Evolutionary conservation across 2,113 vertebrate species (phyloP).

Genomic region (Leucosticte australis): DNA sequence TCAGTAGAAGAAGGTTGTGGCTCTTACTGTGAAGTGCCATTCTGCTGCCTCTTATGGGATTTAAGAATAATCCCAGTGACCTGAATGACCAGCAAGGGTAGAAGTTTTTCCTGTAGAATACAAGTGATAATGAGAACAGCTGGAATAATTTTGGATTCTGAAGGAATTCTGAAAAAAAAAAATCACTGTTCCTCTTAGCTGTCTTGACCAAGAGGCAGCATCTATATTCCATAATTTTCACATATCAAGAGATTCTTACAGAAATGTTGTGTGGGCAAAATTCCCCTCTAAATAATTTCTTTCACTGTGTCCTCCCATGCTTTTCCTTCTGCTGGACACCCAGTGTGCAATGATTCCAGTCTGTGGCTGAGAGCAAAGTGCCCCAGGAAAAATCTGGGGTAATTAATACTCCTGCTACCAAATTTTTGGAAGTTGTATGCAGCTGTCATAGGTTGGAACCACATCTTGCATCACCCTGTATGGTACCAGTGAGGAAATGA

Average conservation of each 20-base stretch:
- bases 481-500: neutral
- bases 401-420: neutral
- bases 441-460: neutral
- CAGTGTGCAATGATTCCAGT: accelerated
- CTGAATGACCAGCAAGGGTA: neutral
- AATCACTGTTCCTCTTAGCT: neutral
- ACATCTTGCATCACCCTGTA: neutral
- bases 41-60: neutral
- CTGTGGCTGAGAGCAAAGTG: neutral
- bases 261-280: neutral
- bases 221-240: neutral
- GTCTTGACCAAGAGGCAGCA: neutral
- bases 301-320: neutral
- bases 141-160: neutral
- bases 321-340: neutral
- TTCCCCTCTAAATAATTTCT: neutral
- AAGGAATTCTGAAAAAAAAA: neutral
- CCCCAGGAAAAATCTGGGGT: neutral
- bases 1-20: neutral
- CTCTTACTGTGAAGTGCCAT: neutral
- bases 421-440: neutral
- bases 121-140: neutral
- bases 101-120: neutral
- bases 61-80: neutral
- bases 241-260: accelerated